Base-by-base conservation (phyloP, 2,797 vertebrate genomes). In the Typhlichthys eigenmanni region DNA sequence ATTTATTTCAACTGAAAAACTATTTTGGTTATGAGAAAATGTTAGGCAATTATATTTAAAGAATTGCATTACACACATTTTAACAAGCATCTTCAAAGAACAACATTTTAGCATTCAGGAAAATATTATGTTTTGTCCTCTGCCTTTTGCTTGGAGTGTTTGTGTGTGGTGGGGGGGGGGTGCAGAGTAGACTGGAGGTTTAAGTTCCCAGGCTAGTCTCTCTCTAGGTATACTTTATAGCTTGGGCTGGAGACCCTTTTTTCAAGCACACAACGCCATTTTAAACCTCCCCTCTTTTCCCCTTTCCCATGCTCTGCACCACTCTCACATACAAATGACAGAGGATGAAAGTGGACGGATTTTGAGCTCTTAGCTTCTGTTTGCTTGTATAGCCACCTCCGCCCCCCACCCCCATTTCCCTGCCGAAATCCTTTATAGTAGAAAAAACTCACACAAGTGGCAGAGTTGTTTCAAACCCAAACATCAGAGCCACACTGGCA, bases 251-350 rank as follows among this genome's bases (percentile, higher is more conserved):
- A 38, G 17, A 49, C 43, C 32, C 48, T 71, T 49, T 62, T 74
- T 53, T 57, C 56, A 55, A 6, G 52, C 70, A 24, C 24, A 16
- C 24, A 34, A 45, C 50, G 67, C 47, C 48, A 74, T 78, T 64
- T 63, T 54, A 81, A 85, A 55, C 48, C 64, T 54, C 60, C 57
- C 65, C 32, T 59, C 60, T 55, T 67, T 32, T 59, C 62, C 76
- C 62, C 74, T 71, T 60, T 55, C 52, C 63, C 48, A 3, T n/a
- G 1, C 62, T 60, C 69, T 56, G 66, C 45, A 71, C 74, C 59
- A 52, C 73, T 81, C 73, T 80, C 80, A 77, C 79, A 86, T 79
- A 78, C 82, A 75, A 78, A 87, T 76, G 64, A 55, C 29, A 29
- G 71, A 9, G 24, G 64, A 80, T 85, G 66, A 87, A 84, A 82